A percentile compares a stretch with the other conserved stretches of the same genome.
Conservation (phyloP, 2,888 invertebrate genomes). For the Baccha elongata region DNA sequence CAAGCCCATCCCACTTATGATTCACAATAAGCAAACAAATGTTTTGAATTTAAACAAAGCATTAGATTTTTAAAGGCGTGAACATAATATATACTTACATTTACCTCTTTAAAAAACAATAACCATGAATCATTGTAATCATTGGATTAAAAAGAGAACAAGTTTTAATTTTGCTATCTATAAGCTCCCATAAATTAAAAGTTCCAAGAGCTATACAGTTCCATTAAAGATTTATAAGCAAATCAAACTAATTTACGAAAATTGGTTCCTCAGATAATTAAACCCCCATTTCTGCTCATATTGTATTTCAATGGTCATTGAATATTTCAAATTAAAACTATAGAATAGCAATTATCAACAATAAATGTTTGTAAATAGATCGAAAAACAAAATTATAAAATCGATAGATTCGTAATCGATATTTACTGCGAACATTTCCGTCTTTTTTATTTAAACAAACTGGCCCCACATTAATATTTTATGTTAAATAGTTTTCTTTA, state of each 20-base stretch:
- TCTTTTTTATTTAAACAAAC: neutral
- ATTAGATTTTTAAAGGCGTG: no score
- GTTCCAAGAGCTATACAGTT: no score
- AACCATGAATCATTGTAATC: neutral
- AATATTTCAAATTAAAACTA: constrained; percentile 25
- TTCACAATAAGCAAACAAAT: no score
- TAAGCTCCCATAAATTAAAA: neutral
- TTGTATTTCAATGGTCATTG: constrained; percentile 23
- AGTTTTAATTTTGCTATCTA: neutral
- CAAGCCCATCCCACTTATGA: no score
- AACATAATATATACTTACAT: no score
- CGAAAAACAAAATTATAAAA: neutral
- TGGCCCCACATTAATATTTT: neutral
- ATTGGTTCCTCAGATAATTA: no score
- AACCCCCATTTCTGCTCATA: neutral
- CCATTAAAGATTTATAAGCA: no score
- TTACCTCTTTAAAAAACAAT: neutral
- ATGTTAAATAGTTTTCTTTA: constrained; percentile 1
- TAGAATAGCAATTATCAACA: constrained; percentile 24
- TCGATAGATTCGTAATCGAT: neutral
- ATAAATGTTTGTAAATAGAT: neutral
- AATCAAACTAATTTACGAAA: neutral
- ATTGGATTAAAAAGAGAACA: no score
- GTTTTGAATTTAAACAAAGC: no score
- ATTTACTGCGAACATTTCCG: constrained; percentile 36